A percentile compares a stretch with the other conserved stretches of the same genome.
These are phyloP conservation scores for Strix occidentalis DNA, from an alignment of 2,797 vertebrate genomes.

Conservation along the genomic window DNA sequence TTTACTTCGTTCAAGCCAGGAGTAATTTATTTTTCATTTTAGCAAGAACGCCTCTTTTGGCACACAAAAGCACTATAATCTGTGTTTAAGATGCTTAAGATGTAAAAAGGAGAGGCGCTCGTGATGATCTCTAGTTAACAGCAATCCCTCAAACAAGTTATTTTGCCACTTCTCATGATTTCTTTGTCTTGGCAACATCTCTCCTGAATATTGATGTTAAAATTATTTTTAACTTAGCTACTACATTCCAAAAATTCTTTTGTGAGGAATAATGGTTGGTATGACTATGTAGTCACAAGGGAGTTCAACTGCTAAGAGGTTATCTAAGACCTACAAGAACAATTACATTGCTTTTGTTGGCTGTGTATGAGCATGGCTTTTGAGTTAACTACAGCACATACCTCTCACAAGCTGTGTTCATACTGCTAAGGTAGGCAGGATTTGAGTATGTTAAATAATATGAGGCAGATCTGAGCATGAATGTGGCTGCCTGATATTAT, in stretches of 20 bases:
- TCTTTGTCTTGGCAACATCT: conserved; percentile 32
- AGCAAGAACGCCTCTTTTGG: not conserved
- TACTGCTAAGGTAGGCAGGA: not conserved
- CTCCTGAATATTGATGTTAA: not conserved
- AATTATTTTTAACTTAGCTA: conserved; percentile 30
- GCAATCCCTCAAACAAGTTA: not conserved
- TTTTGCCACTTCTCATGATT: not conserved
- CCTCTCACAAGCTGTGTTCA: not conserved
- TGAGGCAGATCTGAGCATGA: not conserved
- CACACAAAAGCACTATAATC: not conserved
- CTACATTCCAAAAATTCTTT: conserved; percentile 25
- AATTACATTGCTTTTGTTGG: conserved; percentile 24
- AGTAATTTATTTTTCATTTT: not conserved
- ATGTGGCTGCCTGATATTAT: not conserved
- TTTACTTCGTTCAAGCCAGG: not conserved
- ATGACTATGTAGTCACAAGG: not conserved
- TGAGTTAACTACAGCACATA: not conserved
- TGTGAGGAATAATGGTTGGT: not conserved
- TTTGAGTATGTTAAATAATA: not conserved
- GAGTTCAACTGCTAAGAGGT: not conserved
- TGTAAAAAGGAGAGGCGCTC: not conserved
- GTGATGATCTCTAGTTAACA: not conserved
- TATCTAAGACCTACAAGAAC: conserved; percentile 31
- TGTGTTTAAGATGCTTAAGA: not conserved
- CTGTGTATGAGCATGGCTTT: not conserved